Percentiles rank a stretch among this genome's conserved stretches.
Conservation (phyloP, 2,113 vertebrate genomes). For the Barnardius zonarius region DNA sequence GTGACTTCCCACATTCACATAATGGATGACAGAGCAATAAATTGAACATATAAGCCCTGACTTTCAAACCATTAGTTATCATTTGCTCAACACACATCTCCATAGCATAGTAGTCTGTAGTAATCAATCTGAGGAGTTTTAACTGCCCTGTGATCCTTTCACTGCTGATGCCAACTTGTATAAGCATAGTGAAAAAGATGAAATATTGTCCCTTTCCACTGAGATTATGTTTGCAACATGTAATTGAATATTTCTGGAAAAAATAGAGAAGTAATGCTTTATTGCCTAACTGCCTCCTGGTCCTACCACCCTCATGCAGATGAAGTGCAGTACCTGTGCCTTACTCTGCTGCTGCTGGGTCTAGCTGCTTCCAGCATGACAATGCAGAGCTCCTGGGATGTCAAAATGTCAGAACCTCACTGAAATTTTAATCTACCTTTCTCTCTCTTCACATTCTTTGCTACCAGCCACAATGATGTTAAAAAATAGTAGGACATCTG, state of each 20-base stretch:
- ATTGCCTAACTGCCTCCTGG: neutral
- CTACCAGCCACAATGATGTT: neutral
- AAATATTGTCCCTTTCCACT: neutral
- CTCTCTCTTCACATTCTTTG: neutral
- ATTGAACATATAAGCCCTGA: neutral
- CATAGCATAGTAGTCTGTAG: neutral
- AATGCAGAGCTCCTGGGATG: neutral
- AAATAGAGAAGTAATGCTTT: neutral
- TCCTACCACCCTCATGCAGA: neutral
- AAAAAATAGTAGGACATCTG: slow-evolving; percentile 42
- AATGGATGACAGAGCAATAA: neutral
- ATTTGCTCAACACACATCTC: neutral
- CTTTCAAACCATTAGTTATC: neutral
- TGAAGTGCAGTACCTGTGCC: neutral
- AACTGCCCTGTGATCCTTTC: neutral
- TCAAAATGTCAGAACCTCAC: neutral
- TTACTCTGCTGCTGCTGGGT: neutral
- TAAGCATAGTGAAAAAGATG: neutral
- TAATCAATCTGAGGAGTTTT: neutral
- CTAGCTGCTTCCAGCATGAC: neutral
- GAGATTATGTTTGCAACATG: neutral
- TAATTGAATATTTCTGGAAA: neutral
- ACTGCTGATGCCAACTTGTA: neutral
- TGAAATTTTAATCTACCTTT: neutral
- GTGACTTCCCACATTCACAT: neutral